Conservation (phyloP, 2,888 invertebrate genomes). For the Rugalucina vietnamica region DNA sequence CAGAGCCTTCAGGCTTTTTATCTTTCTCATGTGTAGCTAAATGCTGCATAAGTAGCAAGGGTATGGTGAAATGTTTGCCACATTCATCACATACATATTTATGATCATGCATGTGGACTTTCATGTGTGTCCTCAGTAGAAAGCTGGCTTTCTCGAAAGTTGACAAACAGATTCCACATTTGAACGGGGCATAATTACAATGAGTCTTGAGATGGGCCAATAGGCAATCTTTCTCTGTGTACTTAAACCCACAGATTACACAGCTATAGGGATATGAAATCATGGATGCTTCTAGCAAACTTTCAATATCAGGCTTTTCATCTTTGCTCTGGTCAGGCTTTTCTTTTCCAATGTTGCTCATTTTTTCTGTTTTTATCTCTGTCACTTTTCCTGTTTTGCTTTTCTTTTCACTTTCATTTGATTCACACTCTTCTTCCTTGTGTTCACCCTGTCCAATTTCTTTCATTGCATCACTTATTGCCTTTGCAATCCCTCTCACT, state of each 20-base stretch:
- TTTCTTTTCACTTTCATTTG: neutral
- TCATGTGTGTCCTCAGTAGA: conserved; percentile 33
- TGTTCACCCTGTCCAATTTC: neutral
- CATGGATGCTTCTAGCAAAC: conserved; percentile 3
- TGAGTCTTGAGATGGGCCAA: conserved; percentile 2
- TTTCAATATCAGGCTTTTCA: neutral
- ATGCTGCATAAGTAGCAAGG: neutral
- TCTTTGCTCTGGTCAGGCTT: neutral
- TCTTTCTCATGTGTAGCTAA: neutral
- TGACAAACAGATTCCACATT: conserved; percentile 66
- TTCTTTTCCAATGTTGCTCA: too few species aligned
- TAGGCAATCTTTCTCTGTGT: neutral
- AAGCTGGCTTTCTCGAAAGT: conserved; percentile 44
- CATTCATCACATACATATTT: conserved; percentile 19
- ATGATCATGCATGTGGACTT: conserved; percentile 35
- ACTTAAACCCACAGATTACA: neutral
- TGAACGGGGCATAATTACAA: conserved; percentile 17
- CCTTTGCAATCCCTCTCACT: neutral
- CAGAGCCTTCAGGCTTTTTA: neutral
- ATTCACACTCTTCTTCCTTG: neutral
- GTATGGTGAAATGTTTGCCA: neutral
- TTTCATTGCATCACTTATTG: neutral
- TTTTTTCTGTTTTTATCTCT: neutral
- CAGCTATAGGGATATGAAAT: neutral
- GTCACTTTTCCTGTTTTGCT: neutral